A percentile compares a stretch with the other conserved stretches of the same genome.
Evolutionary conservation across 2,113 vertebrate species (phyloP).

Genomic region (Perca fluviatilis): DNA sequence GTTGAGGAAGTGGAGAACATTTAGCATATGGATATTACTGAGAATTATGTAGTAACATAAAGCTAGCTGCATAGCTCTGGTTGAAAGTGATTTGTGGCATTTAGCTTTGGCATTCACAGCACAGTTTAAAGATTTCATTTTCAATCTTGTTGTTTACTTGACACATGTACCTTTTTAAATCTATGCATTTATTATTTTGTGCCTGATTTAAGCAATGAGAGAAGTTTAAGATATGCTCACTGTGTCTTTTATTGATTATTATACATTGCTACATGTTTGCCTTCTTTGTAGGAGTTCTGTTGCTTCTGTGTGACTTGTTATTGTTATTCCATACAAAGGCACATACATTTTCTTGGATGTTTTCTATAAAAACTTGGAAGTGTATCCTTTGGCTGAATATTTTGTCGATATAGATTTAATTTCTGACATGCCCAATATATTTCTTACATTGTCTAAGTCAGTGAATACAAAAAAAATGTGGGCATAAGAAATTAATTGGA

Average conservation of each 20-base stretch:
- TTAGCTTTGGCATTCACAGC: constrained; percentile 8
- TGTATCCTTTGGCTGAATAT: not conserved
- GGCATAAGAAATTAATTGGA: not conserved
- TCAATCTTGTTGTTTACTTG: constrained; percentile 9
- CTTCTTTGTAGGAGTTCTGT: constrained; percentile 16
- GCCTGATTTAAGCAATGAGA: constrained; percentile 43
- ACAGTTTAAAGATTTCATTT: constrained; percentile 17
- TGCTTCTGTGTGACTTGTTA: constrained; percentile 1
- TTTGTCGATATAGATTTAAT: not conserved
- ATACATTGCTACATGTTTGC: not conserved
- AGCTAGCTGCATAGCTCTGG: not conserved
- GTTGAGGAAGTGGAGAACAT: not conserved
- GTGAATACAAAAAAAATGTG: not conserved
- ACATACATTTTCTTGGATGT: not conserved
- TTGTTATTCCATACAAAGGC: constrained; percentile 12
- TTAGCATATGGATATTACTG: not conserved
- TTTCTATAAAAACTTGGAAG: not conserved
- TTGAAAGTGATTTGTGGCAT: constrained; percentile 22
- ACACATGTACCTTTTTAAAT: constrained; percentile 18
- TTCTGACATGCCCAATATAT: not conserved
- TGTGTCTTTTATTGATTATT: constrained; percentile 3
- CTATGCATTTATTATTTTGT: constrained; percentile 68
- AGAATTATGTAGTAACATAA: constrained; percentile 7
- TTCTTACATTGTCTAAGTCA: constrained; percentile 4
- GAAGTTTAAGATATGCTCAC: not conserved